Evolutionary conservation across 2,888 invertebrate genomes (phyloP).

Genomic region (Spodoptera picta): DNA sequence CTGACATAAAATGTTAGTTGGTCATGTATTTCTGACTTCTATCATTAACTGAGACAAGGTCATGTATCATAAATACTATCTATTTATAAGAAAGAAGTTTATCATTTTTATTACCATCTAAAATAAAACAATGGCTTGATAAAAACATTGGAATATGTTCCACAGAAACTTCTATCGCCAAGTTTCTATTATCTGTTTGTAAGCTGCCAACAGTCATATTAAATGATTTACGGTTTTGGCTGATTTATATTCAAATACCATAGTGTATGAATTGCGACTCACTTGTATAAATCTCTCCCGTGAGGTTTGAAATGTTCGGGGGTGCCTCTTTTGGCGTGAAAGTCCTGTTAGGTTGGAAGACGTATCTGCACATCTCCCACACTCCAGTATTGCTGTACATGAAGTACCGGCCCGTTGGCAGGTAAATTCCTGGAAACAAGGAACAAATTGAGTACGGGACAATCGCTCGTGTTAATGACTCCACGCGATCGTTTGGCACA

Average conservation of each 20-base stretch:
- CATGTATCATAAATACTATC: too few relatives aligned
- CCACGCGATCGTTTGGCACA: conserved; percentile 44
- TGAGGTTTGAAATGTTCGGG: conserved; percentile 63
- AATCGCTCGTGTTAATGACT: conserved; percentile 57
- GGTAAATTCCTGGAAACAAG: conserved; percentile 86
- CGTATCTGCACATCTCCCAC: conserved; percentile 90
- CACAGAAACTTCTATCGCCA: too few relatives aligned
- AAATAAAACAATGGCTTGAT: too few relatives aligned
- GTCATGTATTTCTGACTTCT: too few relatives aligned
- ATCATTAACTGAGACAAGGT: too few relatives aligned
- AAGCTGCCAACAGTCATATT: too few relatives aligned
- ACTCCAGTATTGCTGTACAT: conserved; percentile 91
- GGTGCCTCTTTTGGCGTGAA: conserved; percentile 55
- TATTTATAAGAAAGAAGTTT: too few relatives aligned
- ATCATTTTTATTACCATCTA: too few relatives aligned
- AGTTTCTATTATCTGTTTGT: too few relatives aligned
- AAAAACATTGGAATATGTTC: too few relatives aligned
- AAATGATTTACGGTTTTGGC: too few relatives aligned
- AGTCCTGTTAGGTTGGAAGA: conserved; percentile 71
- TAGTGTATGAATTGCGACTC: conserved; percentile 55
- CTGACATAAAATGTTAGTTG: background rate
- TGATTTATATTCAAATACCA: too few relatives aligned
- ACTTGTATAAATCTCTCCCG: conserved; percentile 70
- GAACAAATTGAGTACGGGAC: conserved; percentile 43
- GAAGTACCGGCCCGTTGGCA: conserved; percentile 89